These are phyloP conservation scores for Podargus strigoides DNA, from an alignment of 2,797 vertebrate genomes.

Conservation along the genomic window DNA sequence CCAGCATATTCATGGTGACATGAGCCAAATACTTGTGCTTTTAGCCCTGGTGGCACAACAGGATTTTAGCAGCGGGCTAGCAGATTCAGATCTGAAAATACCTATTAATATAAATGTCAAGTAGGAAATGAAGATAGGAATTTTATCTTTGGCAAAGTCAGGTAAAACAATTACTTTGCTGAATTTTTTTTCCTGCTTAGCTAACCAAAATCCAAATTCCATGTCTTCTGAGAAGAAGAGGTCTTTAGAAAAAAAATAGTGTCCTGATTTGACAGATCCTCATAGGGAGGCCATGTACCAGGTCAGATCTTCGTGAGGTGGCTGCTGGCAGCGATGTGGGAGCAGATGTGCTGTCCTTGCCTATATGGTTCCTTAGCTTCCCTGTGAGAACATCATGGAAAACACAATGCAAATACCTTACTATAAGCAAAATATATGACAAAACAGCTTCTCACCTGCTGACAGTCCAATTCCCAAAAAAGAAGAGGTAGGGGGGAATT, in stretches of 20 bases:
- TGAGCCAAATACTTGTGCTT: neutral
- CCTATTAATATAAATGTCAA: neutral
- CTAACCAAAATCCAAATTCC: neutral
- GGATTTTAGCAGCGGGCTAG: neutral
- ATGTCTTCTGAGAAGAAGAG: neutral
- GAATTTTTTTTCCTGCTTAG: neutral
- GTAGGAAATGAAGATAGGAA: neutral
- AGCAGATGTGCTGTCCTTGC: neutral
- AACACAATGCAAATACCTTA: neutral
- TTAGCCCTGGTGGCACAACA: neutral
- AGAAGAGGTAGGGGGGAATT: neutral
- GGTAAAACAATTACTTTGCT: neutral
- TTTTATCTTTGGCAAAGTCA: neutral
- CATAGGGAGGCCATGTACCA: neutral
- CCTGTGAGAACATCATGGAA: neutral
- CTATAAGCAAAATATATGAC: neutral
- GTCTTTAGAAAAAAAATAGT: neutral
- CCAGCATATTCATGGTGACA: neutral
- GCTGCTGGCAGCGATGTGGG: neutral
- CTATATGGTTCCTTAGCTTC: neutral
- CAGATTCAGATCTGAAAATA: neutral
- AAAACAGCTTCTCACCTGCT: neutral
- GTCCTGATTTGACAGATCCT: neutral
- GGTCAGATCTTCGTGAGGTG: neutral
- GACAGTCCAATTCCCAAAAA: neutral